Base-by-base conservation (phyloP, 2,113 vertebrate species). In the Athene noctua region DNA sequence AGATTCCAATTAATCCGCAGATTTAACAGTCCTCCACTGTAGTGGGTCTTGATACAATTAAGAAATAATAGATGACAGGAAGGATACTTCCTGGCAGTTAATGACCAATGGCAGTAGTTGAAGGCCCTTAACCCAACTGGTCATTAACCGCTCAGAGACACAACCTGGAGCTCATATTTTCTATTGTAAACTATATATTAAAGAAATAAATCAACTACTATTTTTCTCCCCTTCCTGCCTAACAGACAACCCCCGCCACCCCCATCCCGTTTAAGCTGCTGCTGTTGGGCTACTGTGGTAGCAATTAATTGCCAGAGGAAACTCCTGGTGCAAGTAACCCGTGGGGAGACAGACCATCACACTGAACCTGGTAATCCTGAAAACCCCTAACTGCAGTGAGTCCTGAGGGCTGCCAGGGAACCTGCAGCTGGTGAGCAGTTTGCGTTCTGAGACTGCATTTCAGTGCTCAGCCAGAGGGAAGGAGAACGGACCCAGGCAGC, bases 21-120 rank as follows among this genome's bases (percentile, higher is more conserved):
- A 71, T 94, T 96, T 91, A 92, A 90, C 84, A 96, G 75, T 94
- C 79, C 63, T 94, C 71, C 57, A n/a, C 65, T 75, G 66, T 30
- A 90, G 89, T 80, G 38, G 62, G 77, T 88, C 95, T 94, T 96
- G 89, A 83, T 86, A 94, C 92, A 96, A 96, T 96, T 96, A 97
- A 90, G 91, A 66, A 90, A 54, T 94, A 96, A 95, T n/a, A 77
- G 96, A 94, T 91, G 88, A 72, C 89, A 96, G 75, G 89, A 96
- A 91, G 55, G 75, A 92, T 78, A 95, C 88, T 92, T 97, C 75
- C 91, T 92, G 97, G 74, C 84, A 74, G 68, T 40, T 94, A 94
- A 59, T 87, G 89, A 92, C 96, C 77, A 10, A 38, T 80, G 68
- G 70, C 85, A 78, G 44, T 80, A 61, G 85, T 81, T 80, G 91